A percentile compares a stretch with the other conserved stretches of the same genome.
Conservation (phyloP, 1,140 invertebrate genomes). For the Nomia melanderi region DNA sequence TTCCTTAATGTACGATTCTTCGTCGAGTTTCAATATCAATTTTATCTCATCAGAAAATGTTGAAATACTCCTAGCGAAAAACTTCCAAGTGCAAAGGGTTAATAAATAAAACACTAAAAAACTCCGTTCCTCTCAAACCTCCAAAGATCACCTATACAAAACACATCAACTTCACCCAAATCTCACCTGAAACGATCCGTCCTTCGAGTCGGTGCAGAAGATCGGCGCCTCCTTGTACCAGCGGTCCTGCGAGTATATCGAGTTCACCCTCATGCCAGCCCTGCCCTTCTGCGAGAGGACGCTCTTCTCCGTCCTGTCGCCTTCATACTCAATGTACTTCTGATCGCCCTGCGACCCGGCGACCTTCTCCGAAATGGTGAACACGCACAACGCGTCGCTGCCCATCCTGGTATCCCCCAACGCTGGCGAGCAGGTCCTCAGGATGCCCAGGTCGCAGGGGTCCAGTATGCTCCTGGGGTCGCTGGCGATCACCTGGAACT, state of each 20-base stretch:
- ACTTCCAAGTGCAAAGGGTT: too few relatives aligned
- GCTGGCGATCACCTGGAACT: neutral
- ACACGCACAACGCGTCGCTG: constrained; percentile 32
- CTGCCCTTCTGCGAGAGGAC: constrained; percentile 67
- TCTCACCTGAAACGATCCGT: constrained; percentile 76
- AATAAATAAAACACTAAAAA: too few relatives aligned
- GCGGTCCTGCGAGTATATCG: constrained; percentile 78
- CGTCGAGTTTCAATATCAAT: too few relatives aligned
- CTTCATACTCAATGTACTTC: constrained; percentile 62
- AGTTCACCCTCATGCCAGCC: constrained; percentile 77
- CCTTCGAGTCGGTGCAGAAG: constrained; percentile 74
- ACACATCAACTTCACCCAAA: too few relatives aligned
- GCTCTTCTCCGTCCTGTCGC: constrained; percentile 66
- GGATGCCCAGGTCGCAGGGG: neutral
- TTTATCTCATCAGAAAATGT: too few relatives aligned
- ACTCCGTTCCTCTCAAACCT: too few relatives aligned
- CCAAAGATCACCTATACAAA: too few relatives aligned
- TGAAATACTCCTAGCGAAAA: too few relatives aligned
- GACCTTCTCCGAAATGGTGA: constrained; percentile 63
- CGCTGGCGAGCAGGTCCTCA: neutral
- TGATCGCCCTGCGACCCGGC: neutral
- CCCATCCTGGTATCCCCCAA: too few relatives aligned
- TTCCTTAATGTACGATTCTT: too few relatives aligned
- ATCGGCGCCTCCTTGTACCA: constrained; percentile 74
- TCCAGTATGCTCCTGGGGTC: constrained; percentile 3